Conservation (phyloP, 1,140 invertebrate genomes). For the Drepana arcuata region DNA sequence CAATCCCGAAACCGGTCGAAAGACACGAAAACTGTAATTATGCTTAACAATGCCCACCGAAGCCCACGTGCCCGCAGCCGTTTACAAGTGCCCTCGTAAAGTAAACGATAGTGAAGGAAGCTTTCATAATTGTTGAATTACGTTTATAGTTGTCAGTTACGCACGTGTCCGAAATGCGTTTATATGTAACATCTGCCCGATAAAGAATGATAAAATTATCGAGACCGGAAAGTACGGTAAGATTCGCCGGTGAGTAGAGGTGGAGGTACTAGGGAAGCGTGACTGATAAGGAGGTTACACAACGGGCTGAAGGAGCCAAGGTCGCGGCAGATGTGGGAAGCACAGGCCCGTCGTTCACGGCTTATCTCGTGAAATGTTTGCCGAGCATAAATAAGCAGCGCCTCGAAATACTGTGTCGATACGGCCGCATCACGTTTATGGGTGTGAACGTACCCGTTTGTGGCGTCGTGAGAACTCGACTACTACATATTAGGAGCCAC, state of each 20-base stretch:
- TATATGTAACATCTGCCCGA: slow-evolving; percentile 27
- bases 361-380: slow-evolving; percentile 56
- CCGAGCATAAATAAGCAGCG: slow-evolving; percentile 52
- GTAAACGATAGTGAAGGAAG: slow-evolving; percentile 40
- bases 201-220: slow-evolving; percentile 41
- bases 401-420: slow-evolving; percentile 19
- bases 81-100: slow-evolving; percentile 20
- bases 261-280: slow-evolving; percentile 35
- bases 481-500: slow-evolving; percentile 35
- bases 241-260: slow-evolving; percentile 43
- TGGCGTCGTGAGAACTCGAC: slow-evolving; percentile 47
- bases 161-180: slow-evolving; percentile 15
- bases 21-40: slow-evolving; percentile 45
- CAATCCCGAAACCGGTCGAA: slow-evolving; percentile 35
- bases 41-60: slow-evolving; percentile 32
- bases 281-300: slow-evolving; percentile 64
- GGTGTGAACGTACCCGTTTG: slow-evolving; percentile 51
- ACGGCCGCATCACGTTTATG: slow-evolving; percentile 33
- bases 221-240: slow-evolving; percentile 53
- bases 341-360: slow-evolving; percentile 53
- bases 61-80: slow-evolving; percentile 21
- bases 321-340: slow-evolving; percentile 67
- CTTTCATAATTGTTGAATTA: slow-evolving; percentile 13
- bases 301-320: slow-evolving; percentile 54
- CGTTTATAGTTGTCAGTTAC: slow-evolving; percentile 14